Base-by-base conservation (phyloP, 2,797 vertebrate species). In the Enteromius anoplus region DNA sequence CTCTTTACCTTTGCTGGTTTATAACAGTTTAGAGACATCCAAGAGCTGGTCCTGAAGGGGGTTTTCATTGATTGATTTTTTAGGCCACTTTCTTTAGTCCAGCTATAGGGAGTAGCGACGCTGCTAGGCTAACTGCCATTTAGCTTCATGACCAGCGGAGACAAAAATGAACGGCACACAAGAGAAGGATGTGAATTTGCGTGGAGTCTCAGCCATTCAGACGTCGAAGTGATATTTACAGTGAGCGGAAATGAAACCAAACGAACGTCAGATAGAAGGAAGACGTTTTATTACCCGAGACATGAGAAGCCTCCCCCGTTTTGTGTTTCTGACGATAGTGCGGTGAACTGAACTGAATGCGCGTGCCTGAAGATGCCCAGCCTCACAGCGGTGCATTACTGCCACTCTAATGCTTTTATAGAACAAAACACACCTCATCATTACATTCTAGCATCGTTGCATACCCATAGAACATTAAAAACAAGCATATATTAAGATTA, bases 121-220 rank as follows among this genome's bases (percentile, higher is more conserved):
- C 21, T 83, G 82, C 82, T 83, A 83, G 21, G 82, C 65, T 82
- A 84, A 73, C 73, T 73, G 55, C 82, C 78, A 58, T 73, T 70
- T 84, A 87, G 84, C 86, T 81, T 84, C 81, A 85, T 84, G 73
- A 45, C 78, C 78, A 68, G 32, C 49, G 40, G 32, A 76, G 32
- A 68, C 65, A 45, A 40, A 84, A 87, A 84, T 26, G 23, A 78
- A 69, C 81, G 64, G 70, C 71, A 21, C 70, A 40, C 53, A 62
- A 81, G 32, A 69, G 23, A 58, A 66, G 40, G 55, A 70, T 26
- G 55, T 3, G 9, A 42, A 45, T 65, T 45, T 9, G 14, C 10
- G 17, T 10, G 11, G 60, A 69, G 75, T 32, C 10, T 55, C 45
- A 49, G 73, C 75, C 84, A 85, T 82, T 53, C 75, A 77, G 81